phyloP scores from a whole-genome alignment of 2,113 vertebrate genomes.

The Elachura formosa region DNA sequence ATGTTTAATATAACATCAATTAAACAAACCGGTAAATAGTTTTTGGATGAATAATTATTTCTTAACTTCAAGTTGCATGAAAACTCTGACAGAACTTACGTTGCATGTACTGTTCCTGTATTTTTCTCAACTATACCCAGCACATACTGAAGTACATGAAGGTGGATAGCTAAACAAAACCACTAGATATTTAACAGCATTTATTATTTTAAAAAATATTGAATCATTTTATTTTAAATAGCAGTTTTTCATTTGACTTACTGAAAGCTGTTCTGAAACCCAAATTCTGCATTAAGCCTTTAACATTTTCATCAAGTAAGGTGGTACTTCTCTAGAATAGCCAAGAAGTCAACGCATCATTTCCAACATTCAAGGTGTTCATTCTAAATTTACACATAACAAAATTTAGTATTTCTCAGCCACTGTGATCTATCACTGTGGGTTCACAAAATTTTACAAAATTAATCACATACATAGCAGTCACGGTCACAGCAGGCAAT shows the following conservation, averaged over 20 bases:
- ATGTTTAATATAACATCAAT: neutral
- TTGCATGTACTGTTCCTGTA: neutral
- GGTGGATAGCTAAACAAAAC: neutral
- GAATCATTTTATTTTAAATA: neutral
- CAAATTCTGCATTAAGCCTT: neutral
- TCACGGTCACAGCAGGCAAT: neutral
- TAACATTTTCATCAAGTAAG: neutral
- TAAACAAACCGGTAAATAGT: neutral
- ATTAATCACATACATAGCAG: neutral
- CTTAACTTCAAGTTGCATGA: neutral
- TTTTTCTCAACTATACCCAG: neutral
- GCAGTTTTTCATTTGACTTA: neutral
- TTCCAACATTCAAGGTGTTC: neutral
- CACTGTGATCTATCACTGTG: neutral
- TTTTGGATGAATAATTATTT: neutral
- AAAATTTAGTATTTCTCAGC: neutral
- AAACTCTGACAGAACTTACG: neutral
- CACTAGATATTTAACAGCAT: neutral
- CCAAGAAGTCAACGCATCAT: neutral
- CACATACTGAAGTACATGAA: neutral
- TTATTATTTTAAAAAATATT: neutral
- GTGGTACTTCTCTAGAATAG: neutral
- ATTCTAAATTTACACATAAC: neutral
- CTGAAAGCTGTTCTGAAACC: neutral
- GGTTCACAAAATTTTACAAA: neutral